Base-by-base conservation (phyloP, 1,140 invertebrate genomes). In the Zaprionus inermis region DNA sequence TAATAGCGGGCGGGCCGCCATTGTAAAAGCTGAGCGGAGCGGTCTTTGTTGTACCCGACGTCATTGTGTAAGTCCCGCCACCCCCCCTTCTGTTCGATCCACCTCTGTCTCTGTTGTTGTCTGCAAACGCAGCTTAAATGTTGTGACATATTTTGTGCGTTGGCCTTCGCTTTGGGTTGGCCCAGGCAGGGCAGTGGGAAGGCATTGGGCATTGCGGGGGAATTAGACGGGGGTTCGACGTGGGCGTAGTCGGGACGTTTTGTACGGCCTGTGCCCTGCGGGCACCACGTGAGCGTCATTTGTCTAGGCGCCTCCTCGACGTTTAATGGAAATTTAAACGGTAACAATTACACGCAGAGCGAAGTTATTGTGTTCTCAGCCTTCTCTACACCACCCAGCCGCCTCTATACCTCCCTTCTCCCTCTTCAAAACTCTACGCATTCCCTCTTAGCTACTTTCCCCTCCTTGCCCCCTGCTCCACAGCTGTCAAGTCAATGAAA, bases 281-380 rank as follows among this genome's bases (percentile, higher is more conserved):
- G 70, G 55, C 11, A 12, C 52, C 59, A 52, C 57, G 67, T 70
- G 67, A 54, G 67, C 63, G 54, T 60, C 55, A 74, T 75, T 83
- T 76, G 71, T 64, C 82, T 85, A 78, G 59, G 54, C 54, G 68
- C 34, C 30, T 28, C 5, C 24, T 28, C 24, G 38, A 38, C 72
- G 63, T 88, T 88, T 89, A 88, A 88, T 88, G 84, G 84, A 82
- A 89, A 89, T 88, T 88, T 88, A 88, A 88, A 88, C 84, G 84
- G 77, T 81, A 88, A 88, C 84, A 88, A 88, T 88, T 88, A 88
- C 84, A 84, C 77, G 76, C 30, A 28, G 51, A 63, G 11, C 58
- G 52, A 63, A 76, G 58, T 59, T 70, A 52, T 65, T 74, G 78
- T 65, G 61, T 16, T 46, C 16, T 11, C 38, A 16, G n/a, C n/a